These are phyloP conservation scores for Zaprionus kolodkinae DNA, from an alignment of 1,140 invertebrate species.

Conservation along the genomic window DNA sequence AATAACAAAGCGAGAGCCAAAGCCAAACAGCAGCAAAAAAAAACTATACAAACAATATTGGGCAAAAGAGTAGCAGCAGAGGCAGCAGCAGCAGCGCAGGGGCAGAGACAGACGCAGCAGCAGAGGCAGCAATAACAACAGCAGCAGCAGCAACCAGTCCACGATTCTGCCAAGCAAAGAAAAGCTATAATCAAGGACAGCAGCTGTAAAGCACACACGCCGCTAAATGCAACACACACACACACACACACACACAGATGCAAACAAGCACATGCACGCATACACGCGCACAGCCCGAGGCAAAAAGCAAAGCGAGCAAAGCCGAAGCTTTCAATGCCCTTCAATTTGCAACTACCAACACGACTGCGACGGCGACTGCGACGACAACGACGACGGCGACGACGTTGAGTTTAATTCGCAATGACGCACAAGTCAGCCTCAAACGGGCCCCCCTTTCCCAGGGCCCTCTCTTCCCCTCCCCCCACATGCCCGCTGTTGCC, in stretches of 20 bases:
- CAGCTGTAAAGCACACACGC: constrained; percentile 59
- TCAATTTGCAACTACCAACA: constrained; percentile 39
- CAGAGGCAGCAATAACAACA: constrained; percentile 29
- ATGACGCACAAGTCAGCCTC: constrained; percentile 44
- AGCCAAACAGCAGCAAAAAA: constrained; percentile 32
- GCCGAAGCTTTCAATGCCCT: constrained; percentile 59
- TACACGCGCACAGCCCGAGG: constrained; percentile 10
- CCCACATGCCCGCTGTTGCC: not conserved
- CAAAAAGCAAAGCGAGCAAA: constrained; percentile 30
- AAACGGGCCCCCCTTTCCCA: not conserved
- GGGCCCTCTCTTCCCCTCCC: not conserved
- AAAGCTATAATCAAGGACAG: constrained; percentile 78
- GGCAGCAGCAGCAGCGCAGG: constrained; percentile 11
- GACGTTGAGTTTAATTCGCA: constrained; percentile 30
- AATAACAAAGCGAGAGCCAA: constrained; percentile 73
- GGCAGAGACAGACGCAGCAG: constrained; percentile 21
- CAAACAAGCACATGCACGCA: not conserved
- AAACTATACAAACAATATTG: constrained; percentile 37
- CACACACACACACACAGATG: constrained; percentile 13
- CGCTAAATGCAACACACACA: constrained; percentile 38
- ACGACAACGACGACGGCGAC: too few species aligned
- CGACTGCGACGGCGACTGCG: not conserved
- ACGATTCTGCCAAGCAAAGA: constrained; percentile 62
- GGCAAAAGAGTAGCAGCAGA: constrained; percentile 30
- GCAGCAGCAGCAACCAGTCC: constrained; percentile 46